phyloP scores from a whole-genome alignment of 2,888 invertebrate species.

The Caenorhabditis sp. region DNA sequence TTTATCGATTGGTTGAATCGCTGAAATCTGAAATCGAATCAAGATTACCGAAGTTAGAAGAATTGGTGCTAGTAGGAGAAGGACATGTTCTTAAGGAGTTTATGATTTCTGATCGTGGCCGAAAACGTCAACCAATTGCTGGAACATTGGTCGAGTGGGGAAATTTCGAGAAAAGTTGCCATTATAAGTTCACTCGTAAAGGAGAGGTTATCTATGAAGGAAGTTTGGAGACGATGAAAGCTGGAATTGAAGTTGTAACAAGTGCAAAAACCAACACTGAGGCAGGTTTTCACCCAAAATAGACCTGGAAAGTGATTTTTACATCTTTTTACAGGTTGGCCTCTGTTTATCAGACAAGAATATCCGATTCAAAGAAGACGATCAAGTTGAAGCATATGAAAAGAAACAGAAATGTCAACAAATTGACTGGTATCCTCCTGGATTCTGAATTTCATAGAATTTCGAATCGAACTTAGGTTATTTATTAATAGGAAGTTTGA shows the following conservation, averaged over 20 bases:
- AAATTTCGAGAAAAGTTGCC: constrained; percentile 55
- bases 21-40: constrained; percentile 81
- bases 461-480: too few species aligned
- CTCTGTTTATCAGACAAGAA: constrained; percentile 50
- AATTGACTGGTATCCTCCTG: constrained; percentile 75
- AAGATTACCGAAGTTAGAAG: constrained; percentile 79
- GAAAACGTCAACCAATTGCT: constrained; percentile 76
- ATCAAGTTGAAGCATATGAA: constrained; percentile 81
- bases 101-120: constrained; percentile 78
- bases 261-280: constrained; percentile 56
- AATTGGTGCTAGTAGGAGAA: constrained; percentile 82
- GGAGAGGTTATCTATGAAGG: constrained; percentile 60
- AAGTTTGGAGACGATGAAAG: constrained; percentile 65
- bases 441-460: constrained; percentile 48
- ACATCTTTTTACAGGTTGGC: too few species aligned
- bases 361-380: constrained; percentile 75
- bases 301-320: neutral
- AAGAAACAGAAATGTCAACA: constrained; percentile 78
- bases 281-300: constrained; percentile 13
- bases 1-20: constrained; percentile 87
- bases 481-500: constrained; percentile 16
- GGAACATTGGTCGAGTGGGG: constrained; percentile 68
- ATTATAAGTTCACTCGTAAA: constrained; percentile 57
- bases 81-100: constrained; percentile 75
- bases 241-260: constrained; percentile 56